A percentile compares a stretch with the other conserved stretches of the same genome.
These are phyloP conservation scores for Amiota mariae DNA, from an alignment of 2,888 invertebrate species.

Conservation along the genomic window DNA sequence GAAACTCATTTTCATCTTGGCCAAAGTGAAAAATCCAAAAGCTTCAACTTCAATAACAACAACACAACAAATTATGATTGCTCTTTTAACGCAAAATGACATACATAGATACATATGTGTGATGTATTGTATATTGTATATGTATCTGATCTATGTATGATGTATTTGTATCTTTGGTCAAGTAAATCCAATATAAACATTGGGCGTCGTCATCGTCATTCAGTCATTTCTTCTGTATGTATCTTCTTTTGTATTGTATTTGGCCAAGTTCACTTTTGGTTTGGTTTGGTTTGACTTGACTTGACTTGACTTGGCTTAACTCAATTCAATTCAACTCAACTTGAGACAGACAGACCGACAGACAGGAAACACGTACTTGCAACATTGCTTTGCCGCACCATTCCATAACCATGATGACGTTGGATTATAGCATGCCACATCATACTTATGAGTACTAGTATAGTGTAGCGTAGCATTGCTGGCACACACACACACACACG, in stretches of 20 bases:
- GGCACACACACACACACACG: slow-evolving; percentile 22
- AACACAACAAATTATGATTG: slow-evolving; percentile 16
- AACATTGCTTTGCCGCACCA: slow-evolving; percentile 22
- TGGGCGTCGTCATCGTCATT: slow-evolving; percentile 21
- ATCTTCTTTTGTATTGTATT: neutral
- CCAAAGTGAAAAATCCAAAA: neutral
- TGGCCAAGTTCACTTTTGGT: neutral
- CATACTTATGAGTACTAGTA: neutral
- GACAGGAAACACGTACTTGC: slow-evolving; percentile 61
- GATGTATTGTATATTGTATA: too few species aligned
- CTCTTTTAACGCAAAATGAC: slow-evolving; percentile 22
- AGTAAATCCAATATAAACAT: slow-evolving; percentile 13
- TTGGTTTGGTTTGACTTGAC: neutral
- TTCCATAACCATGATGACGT: neutral
- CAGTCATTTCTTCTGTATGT: neutral
- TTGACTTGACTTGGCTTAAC: neutral
- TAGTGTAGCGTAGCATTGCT: neutral
- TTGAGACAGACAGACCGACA: neutral
- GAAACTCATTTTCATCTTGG: slow-evolving; percentile 3
- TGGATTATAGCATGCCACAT: neutral
- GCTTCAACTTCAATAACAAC: neutral
- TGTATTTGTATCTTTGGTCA: neutral
- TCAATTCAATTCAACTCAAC: neutral
- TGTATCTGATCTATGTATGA: neutral
- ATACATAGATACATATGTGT: neutral